phyloP scores from a whole-genome alignment of 2,888 invertebrate genomes.

The Eristalis tenax region DNA sequence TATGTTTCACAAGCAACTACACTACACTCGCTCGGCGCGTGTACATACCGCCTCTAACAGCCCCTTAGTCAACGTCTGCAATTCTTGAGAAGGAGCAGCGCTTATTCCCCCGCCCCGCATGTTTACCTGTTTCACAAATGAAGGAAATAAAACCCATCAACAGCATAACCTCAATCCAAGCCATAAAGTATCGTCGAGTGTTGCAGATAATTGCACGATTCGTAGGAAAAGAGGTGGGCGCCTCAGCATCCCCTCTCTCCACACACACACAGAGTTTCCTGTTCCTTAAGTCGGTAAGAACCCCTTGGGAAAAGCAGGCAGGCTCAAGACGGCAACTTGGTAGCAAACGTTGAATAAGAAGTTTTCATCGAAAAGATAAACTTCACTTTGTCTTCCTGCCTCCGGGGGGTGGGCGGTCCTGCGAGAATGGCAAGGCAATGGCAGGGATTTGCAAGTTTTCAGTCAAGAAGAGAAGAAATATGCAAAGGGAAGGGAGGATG shows the following conservation, averaged over 20 bases:
- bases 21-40: neutral
- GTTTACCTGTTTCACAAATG: neutral
- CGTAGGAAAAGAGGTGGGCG: neutral
- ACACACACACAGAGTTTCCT: neutral
- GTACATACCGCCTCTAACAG: no score
- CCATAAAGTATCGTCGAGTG: slow-evolving; percentile 28
- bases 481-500: neutral
- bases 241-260: neutral
- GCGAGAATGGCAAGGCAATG: neutral
- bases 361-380: neutral
- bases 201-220: slow-evolving; percentile 37
- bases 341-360: neutral
- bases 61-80: no score
- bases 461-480: neutral
- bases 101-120: no score
- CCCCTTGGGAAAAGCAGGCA: neutral
- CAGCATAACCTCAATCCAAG: slow-evolving; percentile 27
- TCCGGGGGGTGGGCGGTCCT: neutral
- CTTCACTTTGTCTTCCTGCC: neutral
- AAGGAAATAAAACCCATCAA: neutral
- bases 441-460: neutral
- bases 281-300: neutral
- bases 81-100: no score
- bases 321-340: neutral
- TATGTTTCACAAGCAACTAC: no score